Percentiles rank a stretch among this genome's conserved stretches.
These are phyloP conservation scores for Phaonia tiefii DNA, from an alignment of 2,888 invertebrate genomes.

Conservation along the genomic window DNA sequence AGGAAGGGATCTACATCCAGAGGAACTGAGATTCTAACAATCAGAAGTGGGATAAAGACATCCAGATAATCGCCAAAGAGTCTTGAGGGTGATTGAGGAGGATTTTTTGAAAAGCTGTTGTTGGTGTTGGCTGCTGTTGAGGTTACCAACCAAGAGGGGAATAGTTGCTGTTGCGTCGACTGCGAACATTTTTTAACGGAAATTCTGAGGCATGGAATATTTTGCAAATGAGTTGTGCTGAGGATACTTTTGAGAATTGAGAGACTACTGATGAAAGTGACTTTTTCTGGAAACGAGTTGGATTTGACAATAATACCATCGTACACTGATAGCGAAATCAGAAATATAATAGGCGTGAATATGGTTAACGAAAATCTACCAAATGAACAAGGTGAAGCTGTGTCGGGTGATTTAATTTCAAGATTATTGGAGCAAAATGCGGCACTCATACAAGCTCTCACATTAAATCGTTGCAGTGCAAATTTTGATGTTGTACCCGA, in stretches of 20 bases:
- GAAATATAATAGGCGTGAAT: background rate
- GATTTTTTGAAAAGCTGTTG: background rate
- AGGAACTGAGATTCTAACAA: too few relatives aligned
- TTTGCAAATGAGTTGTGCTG: background rate
- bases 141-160: too few relatives aligned
- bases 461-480: too few relatives aligned
- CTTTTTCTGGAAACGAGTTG: background rate
- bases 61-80: too few relatives aligned
- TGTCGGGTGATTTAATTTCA: too few relatives aligned
- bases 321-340: background rate
- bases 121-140: background rate
- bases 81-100: background rate
- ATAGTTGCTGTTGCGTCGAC: too few relatives aligned
- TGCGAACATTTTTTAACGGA: background rate
- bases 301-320: background rate
- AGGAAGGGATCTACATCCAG: too few relatives aligned
- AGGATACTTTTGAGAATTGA: background rate
- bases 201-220: background rate
- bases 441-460: too few relatives aligned
- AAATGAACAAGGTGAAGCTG: too few relatives aligned
- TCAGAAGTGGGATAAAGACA: background rate
- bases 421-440: too few relatives aligned
- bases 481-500: background rate
- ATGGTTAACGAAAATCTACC: background rate
- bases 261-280: too few relatives aligned